phyloP scores from a whole-genome alignment of 1,140 invertebrate species.

The Oryctes rhinoceros region DNA sequence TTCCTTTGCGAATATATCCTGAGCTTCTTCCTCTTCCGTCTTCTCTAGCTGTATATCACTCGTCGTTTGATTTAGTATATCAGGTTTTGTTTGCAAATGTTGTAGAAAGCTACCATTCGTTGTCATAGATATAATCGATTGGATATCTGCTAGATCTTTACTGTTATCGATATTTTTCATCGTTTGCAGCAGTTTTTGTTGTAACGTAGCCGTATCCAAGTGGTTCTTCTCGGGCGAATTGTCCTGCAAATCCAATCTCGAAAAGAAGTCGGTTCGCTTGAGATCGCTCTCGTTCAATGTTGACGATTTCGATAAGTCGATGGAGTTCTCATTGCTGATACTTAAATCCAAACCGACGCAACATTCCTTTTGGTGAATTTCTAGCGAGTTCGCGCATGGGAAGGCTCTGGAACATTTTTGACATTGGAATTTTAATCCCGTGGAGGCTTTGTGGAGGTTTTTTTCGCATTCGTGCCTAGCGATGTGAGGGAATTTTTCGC shows the following conservation, averaged over 20 bases:
- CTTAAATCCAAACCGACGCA: slow-evolving; percentile 51
- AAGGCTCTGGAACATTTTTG: slow-evolving; percentile 77
- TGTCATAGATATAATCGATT: slow-evolving; percentile 80
- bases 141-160: slow-evolving; percentile 84
- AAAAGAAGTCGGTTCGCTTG: slow-evolving; percentile 80
- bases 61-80: slow-evolving; percentile 59
- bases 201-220: slow-evolving; percentile 3
- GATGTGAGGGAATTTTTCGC: slow-evolving; percentile 79
- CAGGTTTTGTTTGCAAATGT: slow-evolving; percentile 62
- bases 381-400: slow-evolving; percentile 75
- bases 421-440: slow-evolving; percentile 74
- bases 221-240: slow-evolving; percentile 61
- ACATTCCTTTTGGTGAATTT: slow-evolving; percentile 72
- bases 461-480: slow-evolving; percentile 77
- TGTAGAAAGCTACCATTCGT: slow-evolving; percentile 71
- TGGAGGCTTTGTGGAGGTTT: slow-evolving; percentile 70
- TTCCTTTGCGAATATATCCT: slow-evolving; percentile 81
- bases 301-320: slow-evolving; percentile 49
- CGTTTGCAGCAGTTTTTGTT: slow-evolving; percentile 25
- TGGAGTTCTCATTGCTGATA: slow-evolving; percentile 43
- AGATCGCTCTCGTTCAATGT: slow-evolving; percentile 64
- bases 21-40: slow-evolving; percentile 75
- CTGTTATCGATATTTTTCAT: slow-evolving; percentile 51
- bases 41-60: slow-evolving; percentile 52
- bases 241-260: slow-evolving; percentile 79